Percentiles rank a stretch among this genome's conserved stretches.
Conservation (phyloP, 2,888 invertebrate species). For the Cylloceria caligata region DNA sequence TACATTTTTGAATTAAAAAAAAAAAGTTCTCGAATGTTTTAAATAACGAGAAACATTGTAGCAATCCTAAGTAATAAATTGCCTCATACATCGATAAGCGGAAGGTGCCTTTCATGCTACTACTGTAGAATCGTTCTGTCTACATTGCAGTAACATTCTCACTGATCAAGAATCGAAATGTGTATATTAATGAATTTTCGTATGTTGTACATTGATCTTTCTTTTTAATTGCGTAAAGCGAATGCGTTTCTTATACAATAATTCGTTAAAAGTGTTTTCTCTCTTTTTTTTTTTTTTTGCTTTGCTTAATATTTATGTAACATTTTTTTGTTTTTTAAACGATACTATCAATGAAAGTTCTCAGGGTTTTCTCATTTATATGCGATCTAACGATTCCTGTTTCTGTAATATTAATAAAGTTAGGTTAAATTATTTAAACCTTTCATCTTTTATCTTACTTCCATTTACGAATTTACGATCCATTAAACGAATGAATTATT, state of each 20-base stretch:
- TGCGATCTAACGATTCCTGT: constrained; percentile 53
- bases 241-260: background rate
- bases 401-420: constrained; percentile 58
- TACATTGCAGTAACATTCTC: constrained; percentile 51
- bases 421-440: constrained; percentile 43
- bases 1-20: background rate
- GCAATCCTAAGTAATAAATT: constrained; percentile 47
- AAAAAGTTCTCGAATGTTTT: constrained; percentile 15
- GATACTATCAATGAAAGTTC: constrained; percentile 41
- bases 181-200: constrained; percentile 42
- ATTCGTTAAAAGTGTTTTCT: constrained; percentile 1
- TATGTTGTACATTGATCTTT: constrained; percentile 56
- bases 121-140: constrained; percentile 46
- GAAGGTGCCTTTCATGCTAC: constrained; percentile 64
- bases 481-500: constrained; percentile 2
- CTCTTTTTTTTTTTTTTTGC: constrained; percentile 21
- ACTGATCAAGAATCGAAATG: constrained; percentile 20
- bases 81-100: constrained; percentile 59
- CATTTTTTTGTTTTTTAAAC: constrained; percentile 11
- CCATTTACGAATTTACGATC: too few relatives aligned
- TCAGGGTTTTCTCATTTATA: constrained; percentile 54
- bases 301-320: constrained; percentile 44
- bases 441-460: constrained; percentile 4
- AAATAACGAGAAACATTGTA: constrained; percentile 33
- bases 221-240: constrained; percentile 1